Evolutionary conservation across 1,140 invertebrate species (phyloP).

Genomic region (Dreissena polymorpha): DNA sequence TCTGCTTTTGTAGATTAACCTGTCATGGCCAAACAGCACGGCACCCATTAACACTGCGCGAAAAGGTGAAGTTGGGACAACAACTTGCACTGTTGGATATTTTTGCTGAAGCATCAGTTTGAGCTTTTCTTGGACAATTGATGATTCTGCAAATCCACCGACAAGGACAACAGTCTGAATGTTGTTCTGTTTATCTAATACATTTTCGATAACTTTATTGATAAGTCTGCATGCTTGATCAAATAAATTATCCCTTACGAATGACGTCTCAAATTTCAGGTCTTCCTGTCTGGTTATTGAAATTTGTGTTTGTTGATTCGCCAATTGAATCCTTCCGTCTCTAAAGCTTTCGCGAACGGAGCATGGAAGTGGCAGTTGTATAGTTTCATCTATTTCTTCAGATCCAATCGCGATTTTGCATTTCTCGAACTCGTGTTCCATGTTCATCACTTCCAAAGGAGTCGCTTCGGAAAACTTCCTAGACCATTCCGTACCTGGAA

Average conservation of each 20-base stretch:
- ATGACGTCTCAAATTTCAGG: neutral
- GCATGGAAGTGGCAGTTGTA: conserved; percentile 7
- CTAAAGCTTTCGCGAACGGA: too few relatives aligned
- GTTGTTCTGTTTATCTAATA: neutral
- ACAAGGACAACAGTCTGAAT: conserved; percentile 25
- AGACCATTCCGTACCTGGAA: neutral
- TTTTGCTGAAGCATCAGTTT: conserved; percentile 5
- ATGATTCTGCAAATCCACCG: conserved; percentile 41
- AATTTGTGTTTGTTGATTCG: too few relatives aligned
- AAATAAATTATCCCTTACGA: conserved; percentile 7
- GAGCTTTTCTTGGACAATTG: conserved; percentile 17
- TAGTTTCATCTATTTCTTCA: conserved; percentile 13
- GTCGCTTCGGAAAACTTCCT: neutral
- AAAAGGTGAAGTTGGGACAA: conserved; percentile 31
- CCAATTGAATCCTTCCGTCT: too few relatives aligned
- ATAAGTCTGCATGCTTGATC: conserved; percentile 5
- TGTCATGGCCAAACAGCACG: conserved; percentile 36
- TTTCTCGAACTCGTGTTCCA: conserved; percentile 44
- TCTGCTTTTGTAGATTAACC: conserved; percentile 21
- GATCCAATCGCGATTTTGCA: conserved; percentile 27
- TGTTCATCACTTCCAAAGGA: conserved; percentile 16
- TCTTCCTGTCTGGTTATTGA: too few relatives aligned
- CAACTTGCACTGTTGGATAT: neutral
- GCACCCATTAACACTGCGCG: conserved; percentile 37
- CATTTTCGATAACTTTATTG: neutral